Evolutionary conservation across 1,140 invertebrate genomes (phyloP), one percentile per base, ranked within the genome.

Genomic region (Conopomorpha cramerella): DNA sequence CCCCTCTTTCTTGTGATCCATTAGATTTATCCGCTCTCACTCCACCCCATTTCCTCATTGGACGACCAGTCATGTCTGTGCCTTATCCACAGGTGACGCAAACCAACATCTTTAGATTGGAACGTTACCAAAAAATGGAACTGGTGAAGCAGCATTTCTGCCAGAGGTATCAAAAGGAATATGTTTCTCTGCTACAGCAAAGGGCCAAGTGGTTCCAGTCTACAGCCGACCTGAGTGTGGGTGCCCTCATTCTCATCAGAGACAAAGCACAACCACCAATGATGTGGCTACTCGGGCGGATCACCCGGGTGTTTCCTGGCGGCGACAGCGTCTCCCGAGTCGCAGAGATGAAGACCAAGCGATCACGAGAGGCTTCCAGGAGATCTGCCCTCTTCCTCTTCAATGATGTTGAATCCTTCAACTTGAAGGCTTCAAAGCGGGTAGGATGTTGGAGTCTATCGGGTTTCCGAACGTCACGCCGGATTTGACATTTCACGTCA

Each of bases 41-140:
- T 3, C 55, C 55, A 8, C 38, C 33, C 4, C 44, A 56, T 36
- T 56, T 49, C 16, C 36, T 55, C 2, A 49, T 51, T 11, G 43
- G 40, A 2, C 12, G 32, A 6, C 13, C 31, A 8, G 6, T 33
- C 7, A 13, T 6, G 4, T 16, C 12, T 6, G 8, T 33, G 7
- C 31, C 31, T 16, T 4, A 10, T 23, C 19, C 19, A 6, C 19
- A 23, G 19, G 19, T 23, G 4, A 10, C 19, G 4, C 4, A 23
- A 4, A 10, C 10, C 19, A 23, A 23, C 19, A 4, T 23, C 10
- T 10, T 6, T 4, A 4, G 10, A 23, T 10, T 23, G 4, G 19
- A 23, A 10, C 19, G 19, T 23, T 10, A 23, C 19, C 4, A 23
- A 10, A 23, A 10, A 10, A 23, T 23, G 4, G 19, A 23, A 10